A percentile compares a stretch with the other conserved stretches of the same genome.
Conservation (phyloP, 2,888 invertebrate genomes). For the Strigamia transsilvanica region DNA sequence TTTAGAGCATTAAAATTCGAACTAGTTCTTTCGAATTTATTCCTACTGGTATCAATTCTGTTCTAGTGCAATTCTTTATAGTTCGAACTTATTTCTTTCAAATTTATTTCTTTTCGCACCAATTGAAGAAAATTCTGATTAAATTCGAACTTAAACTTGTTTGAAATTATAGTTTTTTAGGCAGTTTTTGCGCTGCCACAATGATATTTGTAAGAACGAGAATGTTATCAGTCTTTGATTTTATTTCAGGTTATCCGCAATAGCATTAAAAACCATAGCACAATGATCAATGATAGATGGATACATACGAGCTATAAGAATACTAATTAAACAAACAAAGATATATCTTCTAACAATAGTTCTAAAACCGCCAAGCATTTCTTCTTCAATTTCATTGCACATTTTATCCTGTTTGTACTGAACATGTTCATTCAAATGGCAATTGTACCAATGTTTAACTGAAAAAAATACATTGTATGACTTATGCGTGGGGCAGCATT, state of each 20-base stretch:
- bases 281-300: neutral
- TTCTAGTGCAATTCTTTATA: no score
- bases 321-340: neutral
- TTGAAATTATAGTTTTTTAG: no score
- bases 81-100: no score
- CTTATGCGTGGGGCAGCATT: no score
- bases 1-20: no score
- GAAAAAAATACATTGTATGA: neutral
- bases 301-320: neutral
- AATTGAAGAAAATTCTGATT: no score
- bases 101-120: no score
- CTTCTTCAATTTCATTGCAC: neutral
- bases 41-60: no score
- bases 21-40: no score
- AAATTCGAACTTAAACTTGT: no score
- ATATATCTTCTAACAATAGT: neutral
- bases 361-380: constrained; percentile 14
- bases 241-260: neutral
- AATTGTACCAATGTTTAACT: neutral
- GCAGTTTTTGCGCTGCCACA: no score
- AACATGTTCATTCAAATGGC: neutral
- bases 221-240: neutral
- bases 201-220: neutral
- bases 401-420: neutral
- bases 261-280: neutral